Evolutionary conservation across 2,797 vertebrate genomes (phyloP), one percentile per base, ranked within the genome.

Genomic region (Varecia variegata): DNA sequence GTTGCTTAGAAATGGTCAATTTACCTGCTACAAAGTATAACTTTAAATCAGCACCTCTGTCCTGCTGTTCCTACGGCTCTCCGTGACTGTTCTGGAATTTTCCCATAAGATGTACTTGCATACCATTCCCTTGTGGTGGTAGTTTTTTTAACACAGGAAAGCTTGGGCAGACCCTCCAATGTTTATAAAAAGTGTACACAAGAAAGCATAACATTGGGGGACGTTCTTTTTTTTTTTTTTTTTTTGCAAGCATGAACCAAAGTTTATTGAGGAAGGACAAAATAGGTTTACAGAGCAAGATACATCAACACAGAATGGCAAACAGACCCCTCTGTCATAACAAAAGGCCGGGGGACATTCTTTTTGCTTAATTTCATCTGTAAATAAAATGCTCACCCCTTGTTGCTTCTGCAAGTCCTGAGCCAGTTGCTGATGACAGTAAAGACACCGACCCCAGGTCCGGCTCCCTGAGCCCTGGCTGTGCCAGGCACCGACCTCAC

Each of bases 401-500:
- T 5, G 4, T 73, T 76, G 21, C 58, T 80, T 23, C n/a, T 13
- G 14, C 35, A 40, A 43, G 56, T 9, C 4, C 30, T 18, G 9
- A 27, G 20, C 43, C 17, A 43, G 25, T 20, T 25, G 54, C 23
- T 30, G 5, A 25, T 4, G 6, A 25, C 54, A 30, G 21, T 4
- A 6, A 18, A 40, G 74, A 54, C 0, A 4, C 20, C 11, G 3
- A 8, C n/a, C n/a, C 47, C 40, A 13, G 21, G 52, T 8, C 83
- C 0, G 0, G 23, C 62, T 73, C 76, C 7, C 3, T 3, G 43
- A 15, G 25, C n/a, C 70, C 87, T 5, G 70, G 4, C 38, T 0
- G 35, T 47, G 15, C 76, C 68, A 13, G 83, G 60, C 11, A 0
- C 87, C 23, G 11, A 50, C 70, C 76, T 93, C 65, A 12, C 68